Evolutionary conservation across 2,797 vertebrate genomes (phyloP), one percentile per base, ranked within the genome.

Genomic region (Eleutherodactylus coqui): DNA sequence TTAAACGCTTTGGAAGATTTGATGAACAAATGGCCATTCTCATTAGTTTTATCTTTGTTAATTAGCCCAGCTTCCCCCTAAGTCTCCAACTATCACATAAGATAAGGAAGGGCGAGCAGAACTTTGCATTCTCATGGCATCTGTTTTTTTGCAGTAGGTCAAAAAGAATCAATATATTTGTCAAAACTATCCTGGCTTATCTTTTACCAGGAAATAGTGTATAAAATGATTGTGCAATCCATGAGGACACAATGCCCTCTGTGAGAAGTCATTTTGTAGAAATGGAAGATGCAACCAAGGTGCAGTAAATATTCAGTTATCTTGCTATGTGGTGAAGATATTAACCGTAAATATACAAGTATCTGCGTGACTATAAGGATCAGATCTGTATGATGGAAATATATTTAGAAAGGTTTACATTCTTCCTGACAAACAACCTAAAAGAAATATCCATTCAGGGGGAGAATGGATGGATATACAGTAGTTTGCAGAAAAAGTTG

Each of bases 151-250:
- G 70, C 76, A 75, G 75, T 83, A 55, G 75, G 55, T 75, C 81
- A 84, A n/a, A 84, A 60, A 84, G 38, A 91, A 92, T 91, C 89
- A 90, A 82, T 90, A 89, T 21, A 89, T 92, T 91, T 89, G 91
- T 92, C 90, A 91, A 91, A 92, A 91, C 91, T 90, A 62, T 85
- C 90, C 90, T 88, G 87, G 36, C 89, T 91, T 91, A 90, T 92
- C 90, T 90, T 73, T 69, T 86, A 58, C 79, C 41, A 4, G 24
- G 45, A 82, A 75, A 78, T 53, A 73, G 60, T 70, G 38, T 69
- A 76, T 17, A 60, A 84, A 72, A 80, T 43, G 43, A 79, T 13
- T n/a, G 58, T 13, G 16, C 53, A 55, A 75, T 82, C 60, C 32
- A 43, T 19, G 41, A 83, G 70, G 53, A 53, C 85, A 43, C 2